A percentile compares a stretch with the other conserved stretches of the same genome.
Conservation (phyloP, 2,888 invertebrate species). For the Troglohyphantes excavatus region DNA sequence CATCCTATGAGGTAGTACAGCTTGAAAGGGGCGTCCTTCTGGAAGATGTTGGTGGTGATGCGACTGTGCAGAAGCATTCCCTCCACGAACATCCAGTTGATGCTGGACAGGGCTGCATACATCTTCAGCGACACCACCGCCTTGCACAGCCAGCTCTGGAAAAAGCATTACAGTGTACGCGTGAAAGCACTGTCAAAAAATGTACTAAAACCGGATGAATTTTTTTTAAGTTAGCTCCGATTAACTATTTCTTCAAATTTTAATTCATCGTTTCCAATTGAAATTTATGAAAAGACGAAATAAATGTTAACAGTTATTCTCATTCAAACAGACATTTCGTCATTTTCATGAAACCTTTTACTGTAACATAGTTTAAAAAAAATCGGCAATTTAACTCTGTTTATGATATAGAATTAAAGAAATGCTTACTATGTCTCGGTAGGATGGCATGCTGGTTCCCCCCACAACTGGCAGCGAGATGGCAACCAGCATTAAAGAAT, state of each 20-base stretch:
- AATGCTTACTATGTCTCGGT: conserved; percentile 83
- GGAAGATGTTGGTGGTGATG: conserved; percentile 85
- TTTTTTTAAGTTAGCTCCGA: too few relatives aligned
- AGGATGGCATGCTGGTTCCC: conserved; percentile 81
- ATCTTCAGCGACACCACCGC: conserved; percentile 83
- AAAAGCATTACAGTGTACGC: too few relatives aligned
- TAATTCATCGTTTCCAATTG: too few relatives aligned
- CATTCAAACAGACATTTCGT: too few relatives aligned
- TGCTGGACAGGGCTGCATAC: conserved; percentile 85
- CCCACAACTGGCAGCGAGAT: conserved; percentile 83
- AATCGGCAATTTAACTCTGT: too few relatives aligned
- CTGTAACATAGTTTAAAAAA: too few relatives aligned
- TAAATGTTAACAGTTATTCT: too few relatives aligned
- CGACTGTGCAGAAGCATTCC: conserved; percentile 83
- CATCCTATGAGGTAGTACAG: conserved; percentile 85
- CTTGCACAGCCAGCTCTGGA: conserved; percentile 85
- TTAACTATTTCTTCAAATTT: too few relatives aligned
- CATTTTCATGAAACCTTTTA: too few relatives aligned
- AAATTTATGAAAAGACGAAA: too few relatives aligned
- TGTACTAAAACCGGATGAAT: too few relatives aligned
- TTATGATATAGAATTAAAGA: not conserved
- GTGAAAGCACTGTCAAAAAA: too few relatives aligned
- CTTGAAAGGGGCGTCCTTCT: conserved; percentile 84
- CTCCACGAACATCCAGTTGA: conserved; percentile 86
- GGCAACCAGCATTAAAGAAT: conserved; percentile 83